These are phyloP conservation scores for Philonicus albiceps DNA, from an alignment of 2,888 invertebrate genomes.

Conservation along the genomic window DNA sequence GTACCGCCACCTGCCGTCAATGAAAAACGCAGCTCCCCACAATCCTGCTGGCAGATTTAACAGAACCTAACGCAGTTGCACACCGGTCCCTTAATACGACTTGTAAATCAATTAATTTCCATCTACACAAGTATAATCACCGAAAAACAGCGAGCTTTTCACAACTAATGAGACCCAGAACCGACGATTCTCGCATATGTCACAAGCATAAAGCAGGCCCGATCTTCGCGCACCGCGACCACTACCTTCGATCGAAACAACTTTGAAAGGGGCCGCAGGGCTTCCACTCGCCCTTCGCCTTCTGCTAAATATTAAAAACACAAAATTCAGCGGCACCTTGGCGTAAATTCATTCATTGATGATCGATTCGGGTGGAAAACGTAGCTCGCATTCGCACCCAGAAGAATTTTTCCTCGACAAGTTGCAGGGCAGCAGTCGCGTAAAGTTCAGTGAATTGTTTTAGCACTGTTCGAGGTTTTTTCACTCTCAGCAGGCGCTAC, in stretches of 20 bases:
- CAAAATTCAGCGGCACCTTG: neutral
- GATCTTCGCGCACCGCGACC: neutral
- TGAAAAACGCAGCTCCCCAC: neutral
- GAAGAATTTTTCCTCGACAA: conserved; percentile 12
- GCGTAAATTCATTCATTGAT: conserved; percentile 26
- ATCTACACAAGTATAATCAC: conserved; percentile 4
- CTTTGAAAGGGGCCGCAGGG: neutral
- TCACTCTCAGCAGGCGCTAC: neutral
- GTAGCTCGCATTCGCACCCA: conserved; percentile 16
- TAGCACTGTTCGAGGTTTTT: neutral
- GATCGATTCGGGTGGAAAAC: conserved; percentile 22
- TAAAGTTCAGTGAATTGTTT: conserved; percentile 12
- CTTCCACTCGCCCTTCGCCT: neutral
- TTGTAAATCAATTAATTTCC: neutral
- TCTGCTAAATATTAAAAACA: neutral
- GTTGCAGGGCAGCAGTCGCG: neutral
- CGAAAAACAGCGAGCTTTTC: neutral
- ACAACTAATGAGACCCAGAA: neutral
- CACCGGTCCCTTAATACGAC: neutral
- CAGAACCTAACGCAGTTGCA: neutral
- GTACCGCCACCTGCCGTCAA: neutral
- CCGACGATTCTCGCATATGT: conserved; percentile 6
- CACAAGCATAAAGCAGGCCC: neutral
- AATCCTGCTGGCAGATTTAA: neutral
- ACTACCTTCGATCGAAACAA: neutral